These are phyloP conservation scores for silkworm (Bombyx mori) DNA, from an alignment of 1,140 invertebrate species.

Conservation along the genomic window ASM3026992v2 NC_085109.1:1951501-1952000, in stretches of 20 bases:
- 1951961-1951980: no score
- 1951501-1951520: no score
- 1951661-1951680: constrained; percentile 82
- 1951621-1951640: constrained; percentile 53
- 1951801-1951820: background rate
- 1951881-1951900: no score
- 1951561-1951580: no score
- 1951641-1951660: constrained; percentile 74
- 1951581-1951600: no score
- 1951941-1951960: no score
- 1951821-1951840: background rate
- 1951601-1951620: background rate
- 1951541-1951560: no score
- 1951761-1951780: constrained; percentile 26
- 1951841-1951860: background rate
- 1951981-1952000: no score
- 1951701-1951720: constrained; percentile 93
- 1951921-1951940: no score
- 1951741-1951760: constrained; percentile 86
- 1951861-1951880: no score
- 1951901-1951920: no score
- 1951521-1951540: no score
- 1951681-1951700: constrained; percentile 88
- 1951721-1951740: constrained; percentile 87
- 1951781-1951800: background rate